Evolutionary conservation across 2,888 invertebrate genomes (phyloP), one percentile per base, ranked within the genome.

Genomic region (Pyrocoelia pectoralis): DNA sequence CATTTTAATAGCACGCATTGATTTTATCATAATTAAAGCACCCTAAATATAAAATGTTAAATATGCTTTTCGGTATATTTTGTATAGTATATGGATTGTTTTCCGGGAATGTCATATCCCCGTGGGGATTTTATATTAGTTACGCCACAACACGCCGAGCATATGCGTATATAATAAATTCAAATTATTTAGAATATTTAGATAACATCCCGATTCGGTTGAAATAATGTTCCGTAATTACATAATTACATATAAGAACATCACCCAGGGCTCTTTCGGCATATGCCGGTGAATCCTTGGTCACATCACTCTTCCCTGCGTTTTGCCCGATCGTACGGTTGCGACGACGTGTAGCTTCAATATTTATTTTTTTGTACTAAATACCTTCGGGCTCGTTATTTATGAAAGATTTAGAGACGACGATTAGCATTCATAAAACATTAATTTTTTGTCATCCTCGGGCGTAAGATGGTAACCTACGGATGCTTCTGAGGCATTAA

Each of bases 171-270:
- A 24, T 73, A 75, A 74, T 72, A 70, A 74, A 75, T 72, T 73
- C 70, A 74, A 75, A 74, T 74, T 73, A 69, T 73, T 68, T 70
- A 66, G 65, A 69, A 72, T 70, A 73, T 73, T 73, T 70, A 66
- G 74, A 75, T 74, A 72, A 68, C 68, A 70, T 72, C 68, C 72
- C 70, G 74, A 75, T 76, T 74, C 72, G 68, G 70, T 66, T 62
- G 69, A 73, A 74, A 75, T 74, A 75, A 76, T 73, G 74, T 69
- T 64, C 70, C 69, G 67, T 78, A 79, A 78, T 79, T 77, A 77
- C 77, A 77, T 79, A 79, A 79, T 79, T 76, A 78, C 76, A 77
- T 71, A 64, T 56, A 56, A 61, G 55, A 50, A 49, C 41, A 68
- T 64, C 65, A 68, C 71, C 71, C 56, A 38, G 55, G 70, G 71